Evolutionary conservation across 2,113 vertebrate species (phyloP).

Genomic region (Oostethus manadensis): DNA sequence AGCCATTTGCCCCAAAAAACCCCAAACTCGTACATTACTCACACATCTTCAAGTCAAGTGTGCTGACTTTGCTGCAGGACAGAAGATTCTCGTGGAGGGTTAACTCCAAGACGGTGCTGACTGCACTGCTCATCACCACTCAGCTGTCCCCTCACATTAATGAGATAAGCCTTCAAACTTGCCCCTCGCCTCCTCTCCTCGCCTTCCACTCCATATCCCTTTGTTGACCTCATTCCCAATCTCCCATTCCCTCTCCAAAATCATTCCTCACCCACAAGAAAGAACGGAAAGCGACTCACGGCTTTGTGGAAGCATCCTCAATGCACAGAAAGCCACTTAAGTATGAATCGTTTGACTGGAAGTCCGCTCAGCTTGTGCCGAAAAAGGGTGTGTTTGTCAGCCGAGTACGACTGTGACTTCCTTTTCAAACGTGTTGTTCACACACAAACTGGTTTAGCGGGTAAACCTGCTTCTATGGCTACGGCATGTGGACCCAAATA

Average conservation of each 20-base stretch:
- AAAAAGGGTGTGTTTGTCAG: slow-evolving; percentile 11
- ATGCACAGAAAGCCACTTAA: slow-evolving; percentile 4
- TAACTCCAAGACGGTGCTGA: slow-evolving; percentile 43
- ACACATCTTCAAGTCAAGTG: not conserved
- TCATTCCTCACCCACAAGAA: slow-evolving; percentile 17
- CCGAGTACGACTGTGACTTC: not conserved
- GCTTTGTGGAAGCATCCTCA: not conserved
- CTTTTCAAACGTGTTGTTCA: not conserved
- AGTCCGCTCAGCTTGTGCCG: not conserved
- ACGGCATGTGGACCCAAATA: not conserved
- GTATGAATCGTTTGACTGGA: slow-evolving; percentile 11
- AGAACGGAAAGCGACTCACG: slow-evolving; percentile 1
- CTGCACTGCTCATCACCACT: slow-evolving; percentile 49
- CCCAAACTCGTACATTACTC: no score
- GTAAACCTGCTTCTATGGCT: not conserved
- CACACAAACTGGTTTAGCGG: slow-evolving; percentile 39
- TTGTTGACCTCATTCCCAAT: slow-evolving; percentile 49
- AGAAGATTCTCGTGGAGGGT: slow-evolving; percentile 22
- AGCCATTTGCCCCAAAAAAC: no score
- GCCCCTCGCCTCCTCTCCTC: slow-evolving; percentile 14
- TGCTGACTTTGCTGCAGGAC: no score
- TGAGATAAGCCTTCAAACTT: slow-evolving; percentile 57
- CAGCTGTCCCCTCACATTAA: slow-evolving; percentile 62
- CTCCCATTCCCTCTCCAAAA: slow-evolving; percentile 1
- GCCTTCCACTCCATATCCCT: slow-evolving; percentile 47